Evolutionary conservation across 2,888 invertebrate species (phyloP).

Genomic region (Odontomyia ornata): DNA sequence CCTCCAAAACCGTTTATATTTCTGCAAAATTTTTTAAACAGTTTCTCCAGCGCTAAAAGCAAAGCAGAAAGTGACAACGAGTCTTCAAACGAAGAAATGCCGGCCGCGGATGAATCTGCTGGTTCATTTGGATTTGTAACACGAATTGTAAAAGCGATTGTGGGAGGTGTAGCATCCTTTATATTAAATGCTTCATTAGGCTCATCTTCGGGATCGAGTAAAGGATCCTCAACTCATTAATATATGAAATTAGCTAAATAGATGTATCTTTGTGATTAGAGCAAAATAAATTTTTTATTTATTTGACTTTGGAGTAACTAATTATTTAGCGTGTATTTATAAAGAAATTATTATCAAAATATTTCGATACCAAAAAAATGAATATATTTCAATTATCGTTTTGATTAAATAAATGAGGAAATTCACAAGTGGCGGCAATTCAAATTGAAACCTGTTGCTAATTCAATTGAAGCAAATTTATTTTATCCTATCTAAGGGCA

Average conservation of each 20-base stretch:
- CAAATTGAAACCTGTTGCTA: no score
- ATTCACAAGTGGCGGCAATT: no score
- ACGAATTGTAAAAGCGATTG: conserved; percentile 59
- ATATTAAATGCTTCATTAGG: conserved; percentile 60
- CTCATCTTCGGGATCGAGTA: conserved; percentile 60
- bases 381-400: no score
- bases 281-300: no score
- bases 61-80: conserved; percentile 51
- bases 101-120: conserved; percentile 22
- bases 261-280: no score
- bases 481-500: no score
- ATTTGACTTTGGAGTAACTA: no score
- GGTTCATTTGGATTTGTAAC: conserved; percentile 58
- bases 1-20: conserved; percentile 60
- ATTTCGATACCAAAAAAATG: no score
- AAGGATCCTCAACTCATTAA: conserved; percentile 55
- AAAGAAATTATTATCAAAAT: no score
- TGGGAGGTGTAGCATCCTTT: conserved; percentile 59
- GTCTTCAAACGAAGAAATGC: not conserved
- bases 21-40: conserved; percentile 57
- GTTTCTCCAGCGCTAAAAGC: conserved; percentile 59
- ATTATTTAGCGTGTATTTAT: no score
- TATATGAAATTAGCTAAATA: not conserved
- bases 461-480: no score
- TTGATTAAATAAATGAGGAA: no score